These are phyloP conservation scores for Aplodontia rufa DNA, from an alignment of 2,113 vertebrate species.

Conservation along the genomic window DNA sequence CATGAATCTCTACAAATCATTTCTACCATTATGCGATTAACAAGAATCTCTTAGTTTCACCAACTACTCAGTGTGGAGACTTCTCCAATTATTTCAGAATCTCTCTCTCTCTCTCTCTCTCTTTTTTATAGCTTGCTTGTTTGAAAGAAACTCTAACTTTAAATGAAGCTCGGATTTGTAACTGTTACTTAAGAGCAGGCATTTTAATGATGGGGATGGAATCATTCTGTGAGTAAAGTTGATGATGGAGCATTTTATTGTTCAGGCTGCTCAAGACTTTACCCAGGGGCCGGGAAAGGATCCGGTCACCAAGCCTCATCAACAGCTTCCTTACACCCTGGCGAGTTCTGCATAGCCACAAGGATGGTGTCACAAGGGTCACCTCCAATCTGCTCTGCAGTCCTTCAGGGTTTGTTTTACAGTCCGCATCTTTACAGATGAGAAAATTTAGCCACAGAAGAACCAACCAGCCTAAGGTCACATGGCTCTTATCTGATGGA, in stretches of 20 bases:
- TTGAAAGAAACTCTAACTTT: not conserved
- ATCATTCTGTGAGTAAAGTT: not conserved
- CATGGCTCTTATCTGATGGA: not conserved
- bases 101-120: not conserved
- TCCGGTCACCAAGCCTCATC: not conserved
- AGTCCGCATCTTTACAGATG: not conserved
- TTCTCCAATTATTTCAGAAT: not conserved
- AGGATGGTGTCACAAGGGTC: not conserved
- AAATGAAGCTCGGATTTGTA: not conserved
- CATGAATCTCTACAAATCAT: not conserved
- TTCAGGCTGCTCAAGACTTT: not conserved
- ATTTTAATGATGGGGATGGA: not conserved
- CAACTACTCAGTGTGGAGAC: not conserved
- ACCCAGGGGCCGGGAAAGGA: not conserved
- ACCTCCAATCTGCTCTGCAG: not conserved
- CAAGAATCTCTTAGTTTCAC: not conserved
- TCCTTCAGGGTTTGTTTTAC: not conserved
- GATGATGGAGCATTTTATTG: not conserved
- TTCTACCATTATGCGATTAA: not conserved
- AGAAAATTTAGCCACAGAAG: not conserved
- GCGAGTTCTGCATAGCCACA: fast-evolving
- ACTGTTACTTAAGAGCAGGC: not conserved
- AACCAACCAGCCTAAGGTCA: not conserved
- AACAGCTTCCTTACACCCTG: not conserved
- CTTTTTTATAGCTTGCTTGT: not conserved